Evolutionary conservation across 2,797 vertebrate genomes (phyloP).

Genomic region (Periparus ater): DNA sequence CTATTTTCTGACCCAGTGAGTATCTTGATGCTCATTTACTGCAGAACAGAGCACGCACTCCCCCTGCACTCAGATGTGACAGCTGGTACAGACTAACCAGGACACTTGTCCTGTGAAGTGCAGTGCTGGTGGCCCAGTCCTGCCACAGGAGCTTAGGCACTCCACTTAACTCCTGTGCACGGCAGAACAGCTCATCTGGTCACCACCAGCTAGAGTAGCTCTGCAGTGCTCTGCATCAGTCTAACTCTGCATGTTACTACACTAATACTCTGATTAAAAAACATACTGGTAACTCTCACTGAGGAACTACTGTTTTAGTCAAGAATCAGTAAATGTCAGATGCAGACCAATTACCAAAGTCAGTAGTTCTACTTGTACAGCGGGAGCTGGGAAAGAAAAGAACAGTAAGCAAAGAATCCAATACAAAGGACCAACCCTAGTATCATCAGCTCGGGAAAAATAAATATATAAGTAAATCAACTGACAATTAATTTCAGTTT

Average conservation of each 20-base stretch:
- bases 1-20: background rate
- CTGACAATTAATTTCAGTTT: background rate
- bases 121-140: background rate
- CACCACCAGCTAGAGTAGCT: background rate
- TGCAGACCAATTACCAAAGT: background rate
- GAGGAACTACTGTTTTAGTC: background rate
- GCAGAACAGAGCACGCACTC: fast-evolving
- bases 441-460: background rate
- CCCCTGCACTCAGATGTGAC: background rate
- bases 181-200: background rate
- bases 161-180: background rate
- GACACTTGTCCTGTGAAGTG: background rate
- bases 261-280: background rate
- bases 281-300: background rate
- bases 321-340: background rate
- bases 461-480: background rate
- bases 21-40: background rate
- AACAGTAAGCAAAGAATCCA: background rate
- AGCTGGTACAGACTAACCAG: background rate
- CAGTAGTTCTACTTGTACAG: background rate
- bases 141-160: background rate
- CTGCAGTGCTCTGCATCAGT: background rate
- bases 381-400: background rate
- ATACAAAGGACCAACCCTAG: background rate
- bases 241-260: background rate